Evolutionary conservation across 2,888 invertebrate genomes (phyloP).

Genomic region (Drosophila cyrtoloma): DNA sequence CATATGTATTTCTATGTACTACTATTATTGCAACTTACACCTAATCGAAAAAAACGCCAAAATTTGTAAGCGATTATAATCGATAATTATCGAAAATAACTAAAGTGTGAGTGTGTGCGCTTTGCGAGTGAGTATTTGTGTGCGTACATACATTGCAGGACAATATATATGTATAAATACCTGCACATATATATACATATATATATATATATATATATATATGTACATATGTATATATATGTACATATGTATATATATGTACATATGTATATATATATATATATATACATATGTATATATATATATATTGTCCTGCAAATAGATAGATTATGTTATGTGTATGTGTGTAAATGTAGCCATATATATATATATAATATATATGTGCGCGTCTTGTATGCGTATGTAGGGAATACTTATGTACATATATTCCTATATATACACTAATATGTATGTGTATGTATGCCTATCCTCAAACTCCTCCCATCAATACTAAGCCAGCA

Average conservation of each 20-base stretch:
- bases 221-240: neutral
- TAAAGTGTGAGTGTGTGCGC: constrained; percentile 1
- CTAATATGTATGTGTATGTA: constrained; percentile 4
- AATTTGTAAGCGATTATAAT: constrained; percentile 36
- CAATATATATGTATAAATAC: no score
- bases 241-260: neutral
- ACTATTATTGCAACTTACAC: constrained; percentile 35
- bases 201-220: neutral
- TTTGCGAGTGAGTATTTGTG: constrained; percentile 14
- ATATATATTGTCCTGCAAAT: constrained; percentile 4
- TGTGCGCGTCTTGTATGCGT: constrained; percentile 1
- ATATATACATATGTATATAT: neutral
- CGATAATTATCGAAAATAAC: constrained; percentile 22
- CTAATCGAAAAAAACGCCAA: constrained; percentile 31
- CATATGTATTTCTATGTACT: constrained; percentile 26
- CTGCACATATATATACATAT: no score
- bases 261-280: neutral
- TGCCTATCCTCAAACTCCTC: neutral
- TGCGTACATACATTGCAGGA: constrained; percentile 1
- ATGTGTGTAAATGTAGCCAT: constrained; percentile 18
- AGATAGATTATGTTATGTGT: constrained; percentile 7
- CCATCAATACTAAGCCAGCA: constrained; percentile 24
- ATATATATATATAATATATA: constrained; percentile 8
- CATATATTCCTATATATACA: constrained; percentile 12
- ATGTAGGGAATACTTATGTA: neutral